Evolutionary conservation across 2,113 vertebrate genomes (phyloP).

Genomic region (Gnathonemus longibarbis): DNA sequence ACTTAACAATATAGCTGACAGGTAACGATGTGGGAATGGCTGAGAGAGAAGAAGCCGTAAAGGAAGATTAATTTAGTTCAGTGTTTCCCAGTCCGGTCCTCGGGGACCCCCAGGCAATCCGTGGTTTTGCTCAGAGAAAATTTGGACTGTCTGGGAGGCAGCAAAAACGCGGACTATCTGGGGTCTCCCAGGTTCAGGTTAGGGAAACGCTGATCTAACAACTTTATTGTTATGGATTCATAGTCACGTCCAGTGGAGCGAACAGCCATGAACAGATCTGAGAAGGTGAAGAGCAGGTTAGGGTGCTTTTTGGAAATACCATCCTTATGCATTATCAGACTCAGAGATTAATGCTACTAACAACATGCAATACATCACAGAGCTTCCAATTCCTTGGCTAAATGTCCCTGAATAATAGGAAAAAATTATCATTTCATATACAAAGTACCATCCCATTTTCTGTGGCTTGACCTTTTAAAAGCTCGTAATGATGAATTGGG

Average conservation of each 20-base stretch:
- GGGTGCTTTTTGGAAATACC: neutral
- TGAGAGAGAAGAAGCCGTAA: neutral
- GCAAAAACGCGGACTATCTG: neutral
- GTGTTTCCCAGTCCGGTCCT: neutral
- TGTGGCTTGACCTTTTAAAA: neutral
- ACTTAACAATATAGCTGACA: neutral
- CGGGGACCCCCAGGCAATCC: neutral
- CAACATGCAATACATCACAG: neutral
- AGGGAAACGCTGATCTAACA: neutral
- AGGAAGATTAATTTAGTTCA: neutral
- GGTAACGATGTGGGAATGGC: neutral
- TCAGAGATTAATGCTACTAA: slow-evolving; percentile 4
- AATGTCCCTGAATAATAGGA: neutral
- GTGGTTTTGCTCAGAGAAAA: neutral
- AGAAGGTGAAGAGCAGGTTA: neutral
- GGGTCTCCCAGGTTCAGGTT: neutral
- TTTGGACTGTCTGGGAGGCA: neutral
- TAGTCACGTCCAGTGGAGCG: neutral
- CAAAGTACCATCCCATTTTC: neutral
- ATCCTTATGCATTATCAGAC: neutral
- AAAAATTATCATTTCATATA: neutral
- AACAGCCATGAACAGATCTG: neutral
- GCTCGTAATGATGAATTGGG: neutral
- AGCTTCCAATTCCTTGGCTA: neutral
- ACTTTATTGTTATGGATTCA: neutral